A percentile compares a stretch with the other conserved stretches of the same genome.
Conservation (phyloP, 2,797 vertebrate species). For the Alfaro cultratus region DNA sequence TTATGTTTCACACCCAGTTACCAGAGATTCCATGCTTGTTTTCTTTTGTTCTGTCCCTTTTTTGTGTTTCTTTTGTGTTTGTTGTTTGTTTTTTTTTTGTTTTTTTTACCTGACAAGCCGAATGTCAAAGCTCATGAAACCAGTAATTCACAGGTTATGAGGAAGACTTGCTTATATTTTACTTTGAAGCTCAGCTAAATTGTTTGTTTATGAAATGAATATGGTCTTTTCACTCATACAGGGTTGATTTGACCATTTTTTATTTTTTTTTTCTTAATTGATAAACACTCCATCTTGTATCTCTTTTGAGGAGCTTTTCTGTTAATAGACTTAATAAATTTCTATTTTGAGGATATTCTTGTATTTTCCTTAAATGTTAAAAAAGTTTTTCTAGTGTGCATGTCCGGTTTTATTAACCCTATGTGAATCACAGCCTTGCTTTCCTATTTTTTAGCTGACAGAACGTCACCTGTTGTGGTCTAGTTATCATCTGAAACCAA, state of each 20-base stretch:
- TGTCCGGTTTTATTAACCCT: neutral
- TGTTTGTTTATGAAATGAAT: neutral
- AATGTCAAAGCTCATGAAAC: neutral
- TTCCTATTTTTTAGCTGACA: neutral
- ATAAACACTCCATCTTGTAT: conserved; percentile 34
- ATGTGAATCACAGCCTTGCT: neutral
- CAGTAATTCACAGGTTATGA: neutral
- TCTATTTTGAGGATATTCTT: conserved; percentile 20
- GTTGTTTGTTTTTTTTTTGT: neutral
- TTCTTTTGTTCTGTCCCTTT: neutral
- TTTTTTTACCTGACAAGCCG: neutral
- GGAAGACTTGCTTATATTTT: neutral
- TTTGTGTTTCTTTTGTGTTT: neutral
- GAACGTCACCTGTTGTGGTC: neutral
- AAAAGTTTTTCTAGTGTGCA: neutral
- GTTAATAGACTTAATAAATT: conserved; percentile 53
- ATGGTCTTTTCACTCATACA: neutral
- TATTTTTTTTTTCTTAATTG: neutral
- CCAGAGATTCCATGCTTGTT: neutral
- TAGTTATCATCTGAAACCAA: neutral
- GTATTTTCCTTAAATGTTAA: neutral
- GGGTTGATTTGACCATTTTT: neutral
- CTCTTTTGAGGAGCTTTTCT: conserved; percentile 17
- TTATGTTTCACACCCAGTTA: neutral
- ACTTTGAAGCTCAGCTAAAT: neutral